Evolutionary conservation across 1,140 invertebrate species (phyloP), one percentile per base, ranked within the genome.

Genomic region (Helicoverpa zea): DNA sequence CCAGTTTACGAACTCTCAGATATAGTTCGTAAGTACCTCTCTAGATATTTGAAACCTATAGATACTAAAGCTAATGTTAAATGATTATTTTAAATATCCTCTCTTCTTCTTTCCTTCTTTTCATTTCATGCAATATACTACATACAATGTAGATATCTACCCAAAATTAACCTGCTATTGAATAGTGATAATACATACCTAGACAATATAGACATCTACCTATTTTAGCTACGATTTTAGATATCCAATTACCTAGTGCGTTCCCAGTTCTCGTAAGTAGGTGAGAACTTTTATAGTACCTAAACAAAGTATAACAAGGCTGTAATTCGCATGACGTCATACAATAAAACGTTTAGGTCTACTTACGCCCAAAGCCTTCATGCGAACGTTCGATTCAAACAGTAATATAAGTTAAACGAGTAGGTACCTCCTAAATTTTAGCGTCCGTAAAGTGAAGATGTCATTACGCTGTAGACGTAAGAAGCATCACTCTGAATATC

Each of bases 381-480:
- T 77, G 47, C 75, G 23, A 77, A 29, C 73, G 51, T 66, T 88
- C 83, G 83, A 88, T 87, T 85, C 77, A 61, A 84, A 86, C 78
- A 84, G 75, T 82, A 88, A 87, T 89, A 87, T 85, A 89, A 88
- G 82, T 86, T 81, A 87, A 89, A 89, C 84, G 90, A 90, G 83
- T 43, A 43, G 35, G 35, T 79, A 85, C 81, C 85, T 86, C 84
- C 84, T 89, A 90, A 92, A 93, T 91, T 93, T 92, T 88, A 92
- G 90, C 83, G 89, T 89, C 83, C 87, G 85, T 88, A 91, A 92
- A 94, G 83, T 91, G 89, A 82, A 81, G 85, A 85, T 80, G 89
- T 89, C 87, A 89, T 94, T 89, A 90, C 85, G 81, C 70, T 81
- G 81, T 86, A 89, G 88, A 92, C 88, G 87, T 94, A 91, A 91